Evolutionary conservation across 2,888 invertebrate genomes (phyloP).

Genomic region (Xanthorhoe spadicearia): DNA sequence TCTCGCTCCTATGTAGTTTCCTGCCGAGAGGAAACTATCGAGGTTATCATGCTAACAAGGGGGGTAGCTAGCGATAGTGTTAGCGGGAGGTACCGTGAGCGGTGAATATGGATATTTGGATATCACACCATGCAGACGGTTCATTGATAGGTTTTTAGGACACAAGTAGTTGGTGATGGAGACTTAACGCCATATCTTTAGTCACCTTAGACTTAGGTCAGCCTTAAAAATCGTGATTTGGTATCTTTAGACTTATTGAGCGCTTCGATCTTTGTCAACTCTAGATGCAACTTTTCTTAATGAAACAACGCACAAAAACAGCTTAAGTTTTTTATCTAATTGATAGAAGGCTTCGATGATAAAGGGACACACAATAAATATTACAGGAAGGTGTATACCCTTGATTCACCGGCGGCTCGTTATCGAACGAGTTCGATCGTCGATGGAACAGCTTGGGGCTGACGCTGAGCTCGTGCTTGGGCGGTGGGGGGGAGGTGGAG

Average conservation of each 20-base stretch:
- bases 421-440: slow-evolving; percentile 79
- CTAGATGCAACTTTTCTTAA: too few relatives aligned
- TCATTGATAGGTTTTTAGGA: too few relatives aligned
- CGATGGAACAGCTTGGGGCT: slow-evolving; percentile 89
- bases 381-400: slow-evolving; percentile 75
- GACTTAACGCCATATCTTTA: too few relatives aligned
- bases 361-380: slow-evolving; percentile 21
- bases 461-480: slow-evolving; percentile 83
- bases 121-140: slow-evolving; percentile 8
- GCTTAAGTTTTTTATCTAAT: too few relatives aligned
- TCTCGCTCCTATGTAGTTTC: slow-evolving; percentile 89
- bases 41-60: slow-evolving; percentile 73
- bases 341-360: too few relatives aligned
- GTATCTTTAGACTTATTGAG: too few relatives aligned
- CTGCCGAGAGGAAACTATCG: slow-evolving; percentile 80
- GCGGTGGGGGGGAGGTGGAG: slow-evolving; percentile 55
- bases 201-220: too few relatives aligned
- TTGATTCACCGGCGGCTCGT: slow-evolving; percentile 76
- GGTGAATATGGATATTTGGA: slow-evolving; percentile 25
- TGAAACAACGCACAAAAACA: too few relatives aligned
- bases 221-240: too few relatives aligned
- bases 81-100: slow-evolving; percentile 58
- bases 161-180: too few relatives aligned
- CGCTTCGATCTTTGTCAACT: too few relatives aligned
- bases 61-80: slow-evolving; percentile 63